phyloP scores from a whole-genome alignment of 2,113 vertebrate species.

The Paralichthys olivaceus region DNA sequence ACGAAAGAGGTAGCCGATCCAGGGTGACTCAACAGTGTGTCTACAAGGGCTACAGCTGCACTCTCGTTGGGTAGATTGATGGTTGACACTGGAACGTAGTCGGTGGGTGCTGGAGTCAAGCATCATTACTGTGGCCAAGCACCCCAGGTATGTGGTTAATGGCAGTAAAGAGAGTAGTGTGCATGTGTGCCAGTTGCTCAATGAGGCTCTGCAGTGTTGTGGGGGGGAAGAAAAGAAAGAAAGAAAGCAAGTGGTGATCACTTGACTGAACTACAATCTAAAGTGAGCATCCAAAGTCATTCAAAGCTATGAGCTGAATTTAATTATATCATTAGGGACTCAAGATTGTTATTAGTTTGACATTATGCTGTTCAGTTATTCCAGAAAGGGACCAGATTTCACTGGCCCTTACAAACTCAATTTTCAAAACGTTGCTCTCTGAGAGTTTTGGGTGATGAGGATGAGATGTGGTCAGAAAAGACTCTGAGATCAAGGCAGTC shows the following conservation, averaged over 20 bases:
- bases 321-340: slow-evolving; percentile 40
- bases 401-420: slow-evolving; percentile 30
- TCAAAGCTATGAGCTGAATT: slow-evolving; percentile 46
- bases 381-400: slow-evolving; percentile 3
- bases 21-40: slow-evolving; percentile 8
- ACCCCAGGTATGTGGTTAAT: slow-evolving; percentile 72
- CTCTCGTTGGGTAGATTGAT: slow-evolving; percentile 62
- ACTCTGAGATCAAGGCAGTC: slow-evolving; percentile 45
- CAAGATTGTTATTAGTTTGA: slow-evolving; percentile 53
- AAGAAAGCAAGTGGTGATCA: slow-evolving; percentile 42
- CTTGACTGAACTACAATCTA: slow-evolving; percentile 35
- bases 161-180: slow-evolving; percentile 57
- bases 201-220: slow-evolving; percentile 52
- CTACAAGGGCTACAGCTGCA: slow-evolving; percentile 16
- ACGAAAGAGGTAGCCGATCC: slow-evolving; percentile 31
- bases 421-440: slow-evolving; percentile 40
- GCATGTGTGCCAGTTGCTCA: slow-evolving; percentile 62
- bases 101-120: slow-evolving; percentile 69
- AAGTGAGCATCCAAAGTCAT: slow-evolving; percentile 40
- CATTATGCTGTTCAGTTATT: slow-evolving; percentile 36
- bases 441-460: slow-evolving; percentile 43
- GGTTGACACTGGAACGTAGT: slow-evolving; percentile 53
- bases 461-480: slow-evolving; percentile 49
- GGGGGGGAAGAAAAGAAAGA: background rate
- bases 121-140: slow-evolving; percentile 69